Conservation (phyloP, 2,113 vertebrate genomes). For the Phoenicopterus ruber region DNA sequence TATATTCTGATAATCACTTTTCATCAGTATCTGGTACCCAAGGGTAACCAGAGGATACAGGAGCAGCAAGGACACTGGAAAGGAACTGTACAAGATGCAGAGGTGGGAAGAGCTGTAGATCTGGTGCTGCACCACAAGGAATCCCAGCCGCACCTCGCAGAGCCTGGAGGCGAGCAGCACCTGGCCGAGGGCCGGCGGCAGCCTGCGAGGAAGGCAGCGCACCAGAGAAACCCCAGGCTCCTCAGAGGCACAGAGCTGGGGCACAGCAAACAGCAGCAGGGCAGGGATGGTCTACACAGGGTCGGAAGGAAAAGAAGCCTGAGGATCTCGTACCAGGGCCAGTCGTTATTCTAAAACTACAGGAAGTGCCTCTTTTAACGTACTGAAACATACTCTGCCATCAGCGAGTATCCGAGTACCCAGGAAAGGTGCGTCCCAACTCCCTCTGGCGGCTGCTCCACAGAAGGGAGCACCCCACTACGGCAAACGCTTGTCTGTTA, state of each 20-base stretch:
- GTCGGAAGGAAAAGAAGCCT: background rate
- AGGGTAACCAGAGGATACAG: background rate
- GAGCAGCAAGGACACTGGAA: background rate
- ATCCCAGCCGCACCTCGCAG: background rate
- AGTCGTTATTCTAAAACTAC: background rate
- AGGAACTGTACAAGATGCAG: background rate
- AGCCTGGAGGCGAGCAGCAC: background rate
- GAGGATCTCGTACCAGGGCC: background rate
- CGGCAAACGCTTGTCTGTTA: accelerated
- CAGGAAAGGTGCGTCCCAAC: background rate
- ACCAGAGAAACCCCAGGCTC: background rate
- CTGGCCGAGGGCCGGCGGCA: accelerated
- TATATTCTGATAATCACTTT: background rate
- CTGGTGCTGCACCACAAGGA: background rate
- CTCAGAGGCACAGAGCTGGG: background rate
- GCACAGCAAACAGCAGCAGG: background rate
- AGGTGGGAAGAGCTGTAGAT: background rate
- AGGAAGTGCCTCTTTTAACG: background rate
- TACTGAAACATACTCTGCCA: background rate
- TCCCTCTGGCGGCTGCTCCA: background rate
- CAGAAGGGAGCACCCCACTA: background rate
- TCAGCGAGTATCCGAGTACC: background rate
- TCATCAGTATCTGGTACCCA: background rate
- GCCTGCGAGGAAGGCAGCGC: accelerated
- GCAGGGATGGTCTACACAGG: background rate